Evolutionary conservation across 2,113 vertebrate genomes (phyloP).

Genomic region (Fulica atra): DNA sequence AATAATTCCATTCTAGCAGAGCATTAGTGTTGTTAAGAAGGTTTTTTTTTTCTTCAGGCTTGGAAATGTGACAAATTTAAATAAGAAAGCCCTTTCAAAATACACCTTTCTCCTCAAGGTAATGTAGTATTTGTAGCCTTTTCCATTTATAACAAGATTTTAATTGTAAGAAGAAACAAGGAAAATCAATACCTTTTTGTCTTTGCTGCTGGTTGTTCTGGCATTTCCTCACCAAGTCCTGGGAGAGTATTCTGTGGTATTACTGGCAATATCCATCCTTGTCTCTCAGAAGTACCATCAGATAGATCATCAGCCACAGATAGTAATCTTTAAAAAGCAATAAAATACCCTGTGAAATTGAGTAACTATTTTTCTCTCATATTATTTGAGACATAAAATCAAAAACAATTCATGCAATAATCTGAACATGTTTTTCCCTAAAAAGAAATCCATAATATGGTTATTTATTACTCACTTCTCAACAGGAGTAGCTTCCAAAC

Average conservation of each 20-base stretch:
- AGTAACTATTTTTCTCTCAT: background rate
- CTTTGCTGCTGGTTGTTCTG: constrained; percentile 57
- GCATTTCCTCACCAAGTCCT: constrained; percentile 55
- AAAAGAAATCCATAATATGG: background rate
- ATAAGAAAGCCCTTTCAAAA: background rate
- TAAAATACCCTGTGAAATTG: background rate
- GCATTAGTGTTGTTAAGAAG: background rate
- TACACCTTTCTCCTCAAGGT: background rate
- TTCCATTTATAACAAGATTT: background rate
- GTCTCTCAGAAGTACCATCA: constrained; percentile 58
- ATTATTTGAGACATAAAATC: background rate
- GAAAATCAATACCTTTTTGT: constrained; percentile 73
- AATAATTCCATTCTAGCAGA: background rate
- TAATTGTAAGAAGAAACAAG: background rate
- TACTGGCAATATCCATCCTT: constrained; percentile 70
- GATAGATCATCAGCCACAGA: constrained; percentile 58
- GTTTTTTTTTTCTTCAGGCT: background rate
- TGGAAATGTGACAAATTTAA: background rate
- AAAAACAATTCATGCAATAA: background rate
- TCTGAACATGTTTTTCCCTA: background rate
- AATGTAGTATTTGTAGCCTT: background rate
- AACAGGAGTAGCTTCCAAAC: constrained; percentile 76
- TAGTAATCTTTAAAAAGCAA: constrained; percentile 34
- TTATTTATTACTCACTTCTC: constrained; percentile 78
- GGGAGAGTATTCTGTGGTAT: constrained; percentile 72